Conservation (phyloP, 2,888 invertebrate genomes). For the Thecocarcelia acutangulata region DNA sequence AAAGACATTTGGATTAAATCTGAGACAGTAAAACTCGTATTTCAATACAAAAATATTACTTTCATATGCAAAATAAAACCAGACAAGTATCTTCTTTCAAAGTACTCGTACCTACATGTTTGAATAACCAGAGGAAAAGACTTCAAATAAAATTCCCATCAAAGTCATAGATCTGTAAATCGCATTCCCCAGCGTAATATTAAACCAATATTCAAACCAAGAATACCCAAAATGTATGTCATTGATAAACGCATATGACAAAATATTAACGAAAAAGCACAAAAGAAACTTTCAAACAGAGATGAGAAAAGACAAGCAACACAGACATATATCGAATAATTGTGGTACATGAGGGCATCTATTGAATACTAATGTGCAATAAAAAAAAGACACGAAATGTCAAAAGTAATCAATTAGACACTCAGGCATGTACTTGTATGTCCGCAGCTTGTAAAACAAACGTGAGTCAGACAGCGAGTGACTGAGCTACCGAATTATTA, state of each 20-base stretch:
- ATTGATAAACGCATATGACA: not conserved
- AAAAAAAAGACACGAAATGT: conserved; percentile 3
- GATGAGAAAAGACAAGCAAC: conserved; percentile 17
- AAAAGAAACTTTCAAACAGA: not conserved
- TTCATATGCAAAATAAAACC: no score
- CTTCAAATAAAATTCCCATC: conserved; percentile 42
- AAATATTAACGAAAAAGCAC: not conserved
- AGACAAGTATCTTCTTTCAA: no score
- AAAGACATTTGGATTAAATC: no score
- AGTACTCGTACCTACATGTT: no score
- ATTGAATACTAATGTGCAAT: conserved; percentile 65
- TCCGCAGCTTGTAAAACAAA: conserved; percentile 8
- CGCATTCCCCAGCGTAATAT: conserved; percentile 58
- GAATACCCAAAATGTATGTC: conserved; percentile 7
- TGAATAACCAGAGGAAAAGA: not conserved
- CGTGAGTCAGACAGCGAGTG: not conserved
- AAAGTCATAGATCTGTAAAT: conserved; percentile 61
- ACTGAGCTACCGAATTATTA: conserved; percentile 10
- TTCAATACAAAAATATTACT: no score
- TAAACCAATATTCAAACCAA: conserved; percentile 48
- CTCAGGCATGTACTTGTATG: not conserved
- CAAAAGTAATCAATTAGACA: conserved; percentile 27
- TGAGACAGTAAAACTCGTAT: no score
- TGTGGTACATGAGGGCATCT: conserved; percentile 26
- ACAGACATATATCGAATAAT: conserved; percentile 33